Evolutionary conservation across 2,797 vertebrate species (phyloP).

Genomic region (Amphiprion clarkii): DNA sequence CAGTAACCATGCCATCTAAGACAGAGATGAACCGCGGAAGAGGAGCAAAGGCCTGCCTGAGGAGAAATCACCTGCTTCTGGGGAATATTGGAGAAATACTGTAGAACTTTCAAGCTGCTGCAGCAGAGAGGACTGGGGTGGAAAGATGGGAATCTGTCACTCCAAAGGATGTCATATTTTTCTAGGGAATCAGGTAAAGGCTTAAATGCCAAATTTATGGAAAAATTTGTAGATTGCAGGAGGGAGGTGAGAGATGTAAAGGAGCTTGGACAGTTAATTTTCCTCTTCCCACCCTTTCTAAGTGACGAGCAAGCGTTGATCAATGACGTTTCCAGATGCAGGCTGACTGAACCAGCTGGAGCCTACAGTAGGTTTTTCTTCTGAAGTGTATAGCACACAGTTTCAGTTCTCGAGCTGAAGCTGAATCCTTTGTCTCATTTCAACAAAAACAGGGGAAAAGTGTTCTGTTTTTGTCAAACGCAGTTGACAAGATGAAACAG

Average conservation of each 20-base stretch:
- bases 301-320: conserved; percentile 42
- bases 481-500: conserved; percentile 49
- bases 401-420: conserved; percentile 55
- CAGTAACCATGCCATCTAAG: conserved; percentile 96
- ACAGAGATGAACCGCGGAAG: conserved; percentile 45
- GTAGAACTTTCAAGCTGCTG: conserved; percentile 56
- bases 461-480: conserved; percentile 61
- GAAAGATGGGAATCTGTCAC: conserved; percentile 70
- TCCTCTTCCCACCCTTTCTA: conserved; percentile 71
- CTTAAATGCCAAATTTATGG: conserved; percentile 54
- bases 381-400: conserved; percentile 77
- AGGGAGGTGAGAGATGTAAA: conserved; percentile 44
- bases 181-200: conserved; percentile 64
- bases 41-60: conserved; percentile 48
- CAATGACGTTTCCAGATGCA: conserved; percentile 66
- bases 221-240: conserved; percentile 46
- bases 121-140: conserved; percentile 52
- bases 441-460: conserved; percentile 45
- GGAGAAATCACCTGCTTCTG: conserved; percentile 64
- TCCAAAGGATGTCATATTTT: conserved; percentile 72
- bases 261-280: conserved; percentile 67
- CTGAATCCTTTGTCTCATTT: conserved; percentile 62
- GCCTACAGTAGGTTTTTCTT: conserved; percentile 68
- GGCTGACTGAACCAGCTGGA: conserved; percentile 62
- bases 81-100: conserved; percentile 46